phyloP scores from a whole-genome alignment of 2,113 vertebrate species.

The Amphilophus citrinellus region DNA sequence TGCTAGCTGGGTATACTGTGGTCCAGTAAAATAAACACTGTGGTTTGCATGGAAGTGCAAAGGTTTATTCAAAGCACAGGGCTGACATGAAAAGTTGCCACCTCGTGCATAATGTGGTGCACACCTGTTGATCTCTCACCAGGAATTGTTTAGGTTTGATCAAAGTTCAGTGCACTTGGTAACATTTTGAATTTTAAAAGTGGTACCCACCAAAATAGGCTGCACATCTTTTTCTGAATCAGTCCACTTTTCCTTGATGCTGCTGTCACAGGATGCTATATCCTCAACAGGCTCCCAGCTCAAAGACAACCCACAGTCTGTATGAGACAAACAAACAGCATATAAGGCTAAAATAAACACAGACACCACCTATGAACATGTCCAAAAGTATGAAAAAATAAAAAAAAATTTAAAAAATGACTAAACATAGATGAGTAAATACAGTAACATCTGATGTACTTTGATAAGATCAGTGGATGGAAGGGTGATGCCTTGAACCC shows the following conservation, averaged over 20 bases:
- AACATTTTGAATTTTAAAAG: neutral
- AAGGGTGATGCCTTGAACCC: neutral
- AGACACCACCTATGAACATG: neutral
- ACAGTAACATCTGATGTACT: neutral
- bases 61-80: neutral
- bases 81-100: neutral
- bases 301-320: slow-evolving; percentile 71
- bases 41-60: neutral
- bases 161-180: neutral
- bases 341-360: neutral
- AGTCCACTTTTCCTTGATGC: slow-evolving; percentile 33
- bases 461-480: neutral
- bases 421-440: neutral
- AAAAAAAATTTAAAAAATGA: neutral
- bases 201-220: slow-evolving; percentile 36
- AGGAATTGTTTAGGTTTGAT: neutral
- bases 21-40: neutral
- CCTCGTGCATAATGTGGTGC: neutral
- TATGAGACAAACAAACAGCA: neutral
- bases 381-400: neutral
- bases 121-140: neutral
- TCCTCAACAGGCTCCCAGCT: slow-evolving; percentile 48
- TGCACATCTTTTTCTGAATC: slow-evolving; percentile 32
- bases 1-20: neutral
- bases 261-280: neutral